Evolutionary conservation across 1,140 invertebrate genomes (phyloP), one percentile per base, ranked within the genome.

Genomic region (Danaus plexippus): DNA sequence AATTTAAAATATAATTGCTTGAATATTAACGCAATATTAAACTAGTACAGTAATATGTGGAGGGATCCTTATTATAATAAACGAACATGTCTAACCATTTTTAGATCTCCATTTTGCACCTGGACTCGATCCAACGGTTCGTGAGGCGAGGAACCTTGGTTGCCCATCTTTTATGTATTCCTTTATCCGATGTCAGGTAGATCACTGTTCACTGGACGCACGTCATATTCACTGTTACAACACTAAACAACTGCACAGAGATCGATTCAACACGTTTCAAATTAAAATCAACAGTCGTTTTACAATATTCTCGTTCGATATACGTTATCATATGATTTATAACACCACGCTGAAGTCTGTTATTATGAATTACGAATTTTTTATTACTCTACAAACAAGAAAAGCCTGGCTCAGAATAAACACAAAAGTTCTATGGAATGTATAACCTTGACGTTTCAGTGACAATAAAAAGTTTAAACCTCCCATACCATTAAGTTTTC

Each of bases 131-230:
- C 90, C 65, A 92, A 85, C 52, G 91, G 91, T 69, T 92, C 90
- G 79, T 92, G 91, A 18, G 87, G 84, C 66, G 91, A 90, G 48
- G 91, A 92, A 60, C 90, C 90, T 84, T 92, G 91, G 79, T 92
- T 92, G 63, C 91, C 91, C 91, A 92, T 92, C 70, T 52, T 77
- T 48, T 18, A 48, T 55, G 52, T 43, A 47, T 64, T 42, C 48
- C 59, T 61, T 55, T 57, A 46, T 46, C 53, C 50, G 45, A 18
- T 48, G 32, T 12, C 42, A 40, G 44, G 32, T 47, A 55, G 43
- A 57, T 42, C 53, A 47, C 53, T 55, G 55, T 58, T 59, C 52
- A 52, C 64, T 47, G 57, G 67, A 61, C 66, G 56, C 69, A 76
- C 66, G 58, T 18, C 44, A 64, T 49, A 61, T 52, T 57, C 42